Percentiles rank a stretch among this genome's conserved stretches.
phyloP scores from a whole-genome alignment of 2,797 vertebrate genomes.

The Poliocrania exsul region DNA sequence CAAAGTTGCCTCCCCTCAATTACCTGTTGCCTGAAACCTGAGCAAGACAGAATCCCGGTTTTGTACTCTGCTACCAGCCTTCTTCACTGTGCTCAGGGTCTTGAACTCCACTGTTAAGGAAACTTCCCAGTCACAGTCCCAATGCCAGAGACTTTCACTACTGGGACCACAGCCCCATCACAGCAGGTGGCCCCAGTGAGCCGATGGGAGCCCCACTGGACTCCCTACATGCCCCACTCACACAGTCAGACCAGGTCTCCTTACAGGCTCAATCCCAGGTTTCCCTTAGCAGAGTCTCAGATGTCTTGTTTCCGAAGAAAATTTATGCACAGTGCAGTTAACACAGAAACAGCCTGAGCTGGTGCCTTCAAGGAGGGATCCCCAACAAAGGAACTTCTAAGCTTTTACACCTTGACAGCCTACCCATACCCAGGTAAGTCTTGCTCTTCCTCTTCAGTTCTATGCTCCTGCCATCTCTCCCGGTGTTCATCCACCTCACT shows the following conservation, averaged over 20 bases:
- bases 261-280: background rate
- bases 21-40: background rate
- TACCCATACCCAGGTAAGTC: background rate
- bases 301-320: background rate
- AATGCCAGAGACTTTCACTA: background rate
- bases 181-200: background rate
- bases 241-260: background rate
- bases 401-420: background rate
- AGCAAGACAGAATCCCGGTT: background rate
- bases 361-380: background rate
- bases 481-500: background rate
- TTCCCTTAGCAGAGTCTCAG: background rate
- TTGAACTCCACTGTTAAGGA: background rate
- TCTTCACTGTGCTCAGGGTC: background rate
- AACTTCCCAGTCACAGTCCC: background rate
- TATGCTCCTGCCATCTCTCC: background rate
- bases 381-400: background rate
- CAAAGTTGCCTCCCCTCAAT: background rate
- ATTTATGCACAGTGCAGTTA: accelerated
- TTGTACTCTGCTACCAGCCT: background rate
- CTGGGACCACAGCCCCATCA: background rate
- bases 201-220: background rate
- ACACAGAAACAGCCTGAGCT: background rate
- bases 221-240: background rate
- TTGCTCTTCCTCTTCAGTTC: background rate